Percentiles rank a stretch among this genome's conserved stretches.
phyloP scores from a whole-genome alignment of 2,113 vertebrate species.

The Lycaon pictus region DNA sequence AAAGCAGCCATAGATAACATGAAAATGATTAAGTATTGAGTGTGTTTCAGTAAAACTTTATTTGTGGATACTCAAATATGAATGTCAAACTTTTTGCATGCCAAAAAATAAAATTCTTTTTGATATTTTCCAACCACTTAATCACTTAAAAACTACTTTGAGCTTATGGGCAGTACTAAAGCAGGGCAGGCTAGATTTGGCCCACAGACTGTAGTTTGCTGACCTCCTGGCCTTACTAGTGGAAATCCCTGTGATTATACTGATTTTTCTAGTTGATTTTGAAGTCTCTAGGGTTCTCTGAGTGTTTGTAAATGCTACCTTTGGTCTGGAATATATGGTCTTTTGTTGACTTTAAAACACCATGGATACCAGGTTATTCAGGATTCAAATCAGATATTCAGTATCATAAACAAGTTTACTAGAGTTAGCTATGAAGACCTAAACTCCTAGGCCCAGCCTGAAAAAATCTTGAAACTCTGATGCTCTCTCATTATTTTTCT shows the following conservation, averaged over 20 bases:
- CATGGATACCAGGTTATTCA: not conserved
- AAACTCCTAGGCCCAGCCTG: not conserved
- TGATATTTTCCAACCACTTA: not conserved
- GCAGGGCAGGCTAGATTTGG: not conserved
- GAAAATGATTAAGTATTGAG: not conserved
- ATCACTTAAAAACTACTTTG: not conserved
- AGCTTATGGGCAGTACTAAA: not conserved
- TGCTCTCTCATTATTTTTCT: not conserved
- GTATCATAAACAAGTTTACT: not conserved
- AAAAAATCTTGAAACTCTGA: not conserved
- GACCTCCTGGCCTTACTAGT: not conserved
- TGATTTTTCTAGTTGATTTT: conserved; percentile 8
- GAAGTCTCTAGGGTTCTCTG: not conserved
- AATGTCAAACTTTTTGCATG: not conserved
- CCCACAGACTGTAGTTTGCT: not conserved
- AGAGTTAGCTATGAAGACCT: not conserved
- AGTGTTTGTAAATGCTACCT: not conserved
- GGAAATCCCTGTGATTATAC: not conserved
- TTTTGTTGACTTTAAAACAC: conserved; percentile 5
- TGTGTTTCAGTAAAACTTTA: conserved; percentile 47
- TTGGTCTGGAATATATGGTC: not conserved
- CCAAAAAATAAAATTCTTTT: not conserved
- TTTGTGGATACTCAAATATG: not conserved
- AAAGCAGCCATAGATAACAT: not conserved
- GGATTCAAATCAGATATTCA: not conserved